Base-by-base conservation (phyloP, 2,797 vertebrate genomes). In the Leptatherina wallacei region DNA sequence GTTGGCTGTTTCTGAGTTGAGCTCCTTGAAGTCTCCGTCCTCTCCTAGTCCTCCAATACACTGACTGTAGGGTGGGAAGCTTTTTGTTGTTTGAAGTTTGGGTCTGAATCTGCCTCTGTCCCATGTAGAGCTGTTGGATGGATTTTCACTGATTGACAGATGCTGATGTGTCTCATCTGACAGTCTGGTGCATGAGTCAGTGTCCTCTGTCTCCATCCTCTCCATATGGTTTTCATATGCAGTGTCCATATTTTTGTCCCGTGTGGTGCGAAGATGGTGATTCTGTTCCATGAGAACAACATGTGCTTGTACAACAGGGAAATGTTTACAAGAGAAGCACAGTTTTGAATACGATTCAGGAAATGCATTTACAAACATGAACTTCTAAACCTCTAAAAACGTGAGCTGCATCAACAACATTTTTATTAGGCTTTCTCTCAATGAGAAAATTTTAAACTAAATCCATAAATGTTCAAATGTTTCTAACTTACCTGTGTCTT, bases 31-130 rank as follows among this genome's bases (percentile, higher is more conserved):
- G 5, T 77, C 75, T 27, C 1, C 4, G 0, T 89, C 77, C 4
- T 85, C 85, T 66, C 81, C 84, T 0, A 88, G 82, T 68, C 89
- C 92, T 71, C 87, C 88, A 8, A 91, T 84, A 32, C 79, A 83
- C 65, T 91, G 85, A 60, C 51, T 92, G 68, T 93, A 93, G 65
- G 91, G 93, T 6, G 92, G 93, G 40, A 93, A 90, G 5, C 92
- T 91, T 71, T 90, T 89, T 22, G 89, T 92, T 0, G 76, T 80
- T 8, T 73, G 76, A 22, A 94, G 84, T 77, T 44, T 93, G 59
- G 91, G 91, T 81, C 82, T 90, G 61, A 82, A 73, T 63, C 58
- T 89, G 36, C 3, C 4, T 56, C 24, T 57, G 61, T 36, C 29
- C 22, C n/a, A 38, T 14, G 27, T 78, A 60, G 65, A 60, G 75